Percentiles rank a stretch among this genome's conserved stretches.
Conservation (phyloP, 2,113 vertebrate genomes). For the Calidris pugnax region DNA sequence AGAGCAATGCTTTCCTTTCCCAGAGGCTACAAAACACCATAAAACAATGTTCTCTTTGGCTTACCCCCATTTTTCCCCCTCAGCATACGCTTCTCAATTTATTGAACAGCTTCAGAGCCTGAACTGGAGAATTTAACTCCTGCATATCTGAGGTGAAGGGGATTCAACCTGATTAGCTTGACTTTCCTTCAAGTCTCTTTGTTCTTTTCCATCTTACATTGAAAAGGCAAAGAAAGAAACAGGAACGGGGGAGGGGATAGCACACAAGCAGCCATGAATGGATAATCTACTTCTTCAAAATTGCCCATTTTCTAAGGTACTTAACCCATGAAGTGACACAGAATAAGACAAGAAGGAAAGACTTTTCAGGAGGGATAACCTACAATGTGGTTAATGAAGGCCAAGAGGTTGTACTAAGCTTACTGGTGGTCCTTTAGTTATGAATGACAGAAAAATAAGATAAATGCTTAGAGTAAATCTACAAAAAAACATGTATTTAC, state of each 20-base stretch:
- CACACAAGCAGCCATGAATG: constrained; percentile 35
- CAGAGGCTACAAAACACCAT: constrained; percentile 27
- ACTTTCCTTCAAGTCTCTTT: constrained; percentile 58
- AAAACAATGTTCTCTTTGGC: constrained; percentile 52
- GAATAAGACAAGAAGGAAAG: constrained; percentile 50
- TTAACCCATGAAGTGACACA: constrained; percentile 70
- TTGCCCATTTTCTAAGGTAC: constrained; percentile 49
- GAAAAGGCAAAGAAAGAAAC: constrained; percentile 53
- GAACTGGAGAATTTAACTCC: constrained; percentile 59
- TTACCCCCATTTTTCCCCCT: background rate
- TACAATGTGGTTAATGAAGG: constrained; percentile 50
- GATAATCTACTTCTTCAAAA: constrained; percentile 67
- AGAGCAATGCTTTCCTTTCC: constrained; percentile 50
- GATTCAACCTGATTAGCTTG: constrained; percentile 57
- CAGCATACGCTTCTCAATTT: constrained; percentile 20
- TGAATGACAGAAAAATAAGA: constrained; percentile 48
- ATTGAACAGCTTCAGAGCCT: constrained; percentile 42
- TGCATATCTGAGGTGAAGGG: constrained; percentile 47
- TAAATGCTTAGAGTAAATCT: constrained; percentile 26
- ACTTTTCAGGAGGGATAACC: background rate
- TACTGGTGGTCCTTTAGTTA: constrained; percentile 48
- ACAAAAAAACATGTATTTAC: constrained; percentile 17
- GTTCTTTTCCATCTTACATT: constrained; percentile 46
- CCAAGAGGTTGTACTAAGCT: constrained; percentile 24
- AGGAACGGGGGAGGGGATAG: background rate